Conservation (phyloP, 1,140 invertebrate genomes). For the Pogonomyrmex californicus region DNA sequence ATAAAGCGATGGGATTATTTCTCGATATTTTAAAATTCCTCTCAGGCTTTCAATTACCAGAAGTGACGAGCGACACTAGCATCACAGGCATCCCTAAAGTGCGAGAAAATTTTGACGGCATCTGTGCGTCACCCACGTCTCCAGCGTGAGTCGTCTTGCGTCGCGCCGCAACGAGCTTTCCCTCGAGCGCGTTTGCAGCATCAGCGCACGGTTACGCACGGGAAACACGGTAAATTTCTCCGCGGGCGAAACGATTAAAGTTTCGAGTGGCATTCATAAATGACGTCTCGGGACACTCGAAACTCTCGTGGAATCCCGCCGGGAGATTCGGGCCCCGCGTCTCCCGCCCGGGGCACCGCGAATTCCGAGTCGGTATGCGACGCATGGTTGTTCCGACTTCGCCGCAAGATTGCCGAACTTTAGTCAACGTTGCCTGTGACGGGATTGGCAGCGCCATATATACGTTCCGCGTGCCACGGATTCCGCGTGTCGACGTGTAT, state of each 20-base stretch:
- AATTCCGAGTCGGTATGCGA: constrained; percentile 19
- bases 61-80: background rate
- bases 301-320: constrained; percentile 62
- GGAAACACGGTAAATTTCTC: constrained; percentile 6
- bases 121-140: background rate
- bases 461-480: background rate
- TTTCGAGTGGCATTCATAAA: constrained; percentile 52
- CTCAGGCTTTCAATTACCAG: background rate
- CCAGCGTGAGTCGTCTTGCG: background rate
- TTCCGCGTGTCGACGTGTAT: background rate
- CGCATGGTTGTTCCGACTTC: constrained; percentile 25
- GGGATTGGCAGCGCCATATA: constrained; percentile 11
- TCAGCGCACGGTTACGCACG: background rate
- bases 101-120: background rate
- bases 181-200: background rate
- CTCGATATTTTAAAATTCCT: background rate
- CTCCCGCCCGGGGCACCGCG: constrained; percentile 6
- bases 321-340: background rate
- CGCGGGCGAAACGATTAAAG: constrained; percentile 65
- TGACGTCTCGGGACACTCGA: constrained; percentile 60
- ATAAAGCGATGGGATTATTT: background rate
- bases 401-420: constrained; percentile 65
- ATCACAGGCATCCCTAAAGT: background rate
- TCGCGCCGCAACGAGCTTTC: background rate
- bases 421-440: background rate